Evolutionary conservation across 2,797 vertebrate genomes (phyloP).

Genomic region (Melanotaenia parkinsoni): DNA sequence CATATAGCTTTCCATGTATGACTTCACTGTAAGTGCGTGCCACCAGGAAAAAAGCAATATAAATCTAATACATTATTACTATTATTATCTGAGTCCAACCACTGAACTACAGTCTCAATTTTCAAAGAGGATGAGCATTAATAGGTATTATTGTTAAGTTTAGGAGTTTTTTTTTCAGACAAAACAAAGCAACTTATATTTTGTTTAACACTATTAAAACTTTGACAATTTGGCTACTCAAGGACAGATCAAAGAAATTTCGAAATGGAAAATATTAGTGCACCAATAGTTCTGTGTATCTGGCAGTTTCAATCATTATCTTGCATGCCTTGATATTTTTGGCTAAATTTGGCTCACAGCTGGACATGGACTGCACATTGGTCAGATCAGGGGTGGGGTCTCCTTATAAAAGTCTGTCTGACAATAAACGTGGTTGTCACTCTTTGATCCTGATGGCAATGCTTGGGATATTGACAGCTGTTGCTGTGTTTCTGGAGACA

Average conservation of each 20-base stretch:
- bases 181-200: no score
- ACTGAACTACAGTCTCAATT: no score
- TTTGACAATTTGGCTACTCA: neutral
- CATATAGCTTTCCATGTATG: no score
- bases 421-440: neutral
- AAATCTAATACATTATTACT: no score
- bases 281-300: neutral
- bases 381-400: conserved; percentile 35
- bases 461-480: conserved; percentile 54
- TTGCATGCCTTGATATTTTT: no score
- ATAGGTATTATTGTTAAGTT: no score
- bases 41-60: no score
- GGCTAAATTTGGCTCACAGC: no score
- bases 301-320: neutral
- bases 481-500: conserved; percentile 52
- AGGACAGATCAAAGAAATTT: neutral
- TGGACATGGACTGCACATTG: neutral
- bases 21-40: no score
- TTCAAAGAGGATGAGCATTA: no score
- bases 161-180: no score
- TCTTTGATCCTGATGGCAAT: conserved; percentile 37
- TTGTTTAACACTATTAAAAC: neutral
- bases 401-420: conserved; percentile 49
- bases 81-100: no score
- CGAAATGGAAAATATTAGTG: neutral